Base-by-base conservation (phyloP, 2,888 invertebrate species). In the Athetis lepigone region DNA sequence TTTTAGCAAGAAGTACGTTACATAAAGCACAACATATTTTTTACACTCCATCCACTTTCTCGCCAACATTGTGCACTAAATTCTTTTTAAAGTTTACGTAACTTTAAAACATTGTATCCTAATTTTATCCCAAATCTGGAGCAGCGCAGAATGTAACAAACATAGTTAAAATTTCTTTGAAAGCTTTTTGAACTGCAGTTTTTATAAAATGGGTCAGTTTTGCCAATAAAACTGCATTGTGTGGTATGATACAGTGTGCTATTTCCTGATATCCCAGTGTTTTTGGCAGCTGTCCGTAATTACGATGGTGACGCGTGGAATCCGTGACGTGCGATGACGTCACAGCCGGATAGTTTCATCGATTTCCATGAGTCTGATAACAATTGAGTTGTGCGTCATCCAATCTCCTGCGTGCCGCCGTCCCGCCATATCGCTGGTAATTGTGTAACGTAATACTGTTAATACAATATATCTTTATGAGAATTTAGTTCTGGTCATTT, bases 361-460 rank as follows among this genome's bases (percentile, higher is more conserved):
- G 81, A 86, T 85, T 82, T 79, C 74, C 77, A 72, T 72, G 70
- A 74, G 68, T 72, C 80, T 78, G 82, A 84, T 83, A 83, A 80
- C 75, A 73, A 79, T 66, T 63, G 75, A 71, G 71, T 70, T 51
- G 70, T 80, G 77, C 76, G 80, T 78, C 77, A 69, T 75, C 77
- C 77, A 81, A 82, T 82, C 79, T 80, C 76, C 58, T 74, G 58
- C 59, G 51, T 43, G 37, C 74, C 76, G 75, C 63, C 66, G 70
- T 62, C 65, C 67, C 70, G 43, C 39, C 78, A 77, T 83, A 83
- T 82, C 81, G 59, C 61, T 79, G 62, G 68, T 68, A 71, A 79
- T 82, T 75, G 78, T 76, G 58, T 62, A 51, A 69, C 59, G 42
- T 67, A 50, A 75, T 61, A 61, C 21, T 43, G 61, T 47, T 55